Evolutionary conservation across 2,113 vertebrate species (phyloP), one percentile per base, ranked within the genome.

Genomic region (Acanthisitta chloris): DNA sequence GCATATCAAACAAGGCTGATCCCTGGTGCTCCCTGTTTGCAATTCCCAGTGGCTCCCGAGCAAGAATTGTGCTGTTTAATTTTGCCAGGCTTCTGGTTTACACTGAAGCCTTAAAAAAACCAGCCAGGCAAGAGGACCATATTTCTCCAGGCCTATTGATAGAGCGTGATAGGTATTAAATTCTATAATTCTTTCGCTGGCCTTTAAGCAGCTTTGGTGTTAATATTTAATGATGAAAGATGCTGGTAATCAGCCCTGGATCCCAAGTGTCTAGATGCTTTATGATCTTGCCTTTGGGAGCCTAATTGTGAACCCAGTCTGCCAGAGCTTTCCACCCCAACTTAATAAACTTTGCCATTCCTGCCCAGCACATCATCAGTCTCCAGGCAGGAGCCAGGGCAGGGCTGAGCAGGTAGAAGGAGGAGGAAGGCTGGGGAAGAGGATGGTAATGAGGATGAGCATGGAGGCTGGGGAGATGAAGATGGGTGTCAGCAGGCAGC

Each of bases 151-250:
- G 96, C 77, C 96, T 97, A 95, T 97, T 97, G 97, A 97, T 97
- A 97, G 94, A 96, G 92, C 64, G 16, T 94, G 88, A 96, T 93
- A 91, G 96, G 96, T 97, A 98, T 98, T 98, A 98, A 97, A 97
- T 97, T 97, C 97, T 97, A 97, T 98, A 98, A 98, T 97, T 97
- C 97, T 98, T 97, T 94, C 96, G 92, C 95, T 96, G 96, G 97
- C 97, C 96, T 97, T 96, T 97, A 97, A 97, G 97, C 97, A 97
- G 96, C 93, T 93, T 95, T 72, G 88, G 92, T 96, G 95, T 98
- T 98, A 98, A 98, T 97, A 97, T 98, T 98, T 98, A 97, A 97
- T 97, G 97, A 97, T 97, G 97, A 98, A 98, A 94, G 96, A 98
- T 98, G 97, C 95, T 98, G 94, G 97, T 97, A 98, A 98, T 98